Evolutionary conservation across 1,140 invertebrate species (phyloP).

Genomic region (Apis florea): DNA sequence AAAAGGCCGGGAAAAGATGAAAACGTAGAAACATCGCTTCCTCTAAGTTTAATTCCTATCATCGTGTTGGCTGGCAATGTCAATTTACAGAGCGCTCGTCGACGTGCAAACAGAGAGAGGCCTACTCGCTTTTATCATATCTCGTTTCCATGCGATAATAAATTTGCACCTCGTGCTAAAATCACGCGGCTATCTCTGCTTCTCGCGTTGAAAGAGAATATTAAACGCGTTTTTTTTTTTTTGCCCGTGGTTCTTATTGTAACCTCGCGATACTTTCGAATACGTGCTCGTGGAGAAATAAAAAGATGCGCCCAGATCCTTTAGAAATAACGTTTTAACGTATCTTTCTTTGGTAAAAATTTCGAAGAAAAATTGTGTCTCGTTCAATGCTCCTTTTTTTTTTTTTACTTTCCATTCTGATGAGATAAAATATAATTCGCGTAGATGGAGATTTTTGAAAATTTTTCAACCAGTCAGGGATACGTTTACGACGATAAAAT

Average conservation of each 20-base stretch:
- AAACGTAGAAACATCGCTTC: conserved; percentile 7
- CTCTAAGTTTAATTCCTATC: conserved; percentile 39
- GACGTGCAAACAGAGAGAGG: conserved; percentile 41
- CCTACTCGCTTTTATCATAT: conserved; percentile 46
- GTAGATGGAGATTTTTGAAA: too few relatives aligned
- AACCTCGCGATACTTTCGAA: neutral
- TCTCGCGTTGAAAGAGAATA: neutral
- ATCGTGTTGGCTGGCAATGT: conserved; percentile 27
- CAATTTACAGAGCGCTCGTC: conserved; percentile 51
- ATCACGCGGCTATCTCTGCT: conserved; percentile 31
- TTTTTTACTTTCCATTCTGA: too few relatives aligned
- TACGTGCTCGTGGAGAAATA: neutral
- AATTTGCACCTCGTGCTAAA: conserved; percentile 50
- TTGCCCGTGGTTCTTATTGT: neutral
- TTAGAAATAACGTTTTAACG: neutral
- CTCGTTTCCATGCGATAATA: conserved; percentile 50
- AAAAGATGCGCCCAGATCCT: neutral
- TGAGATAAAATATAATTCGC: too few relatives aligned
- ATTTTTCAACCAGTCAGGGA: too few relatives aligned
- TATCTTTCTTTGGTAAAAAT: too few relatives aligned
- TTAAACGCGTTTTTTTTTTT: conserved; percentile 3
- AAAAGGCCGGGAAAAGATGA: neutral
- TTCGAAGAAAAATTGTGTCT: too few relatives aligned
- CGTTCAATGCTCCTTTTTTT: too few relatives aligned
- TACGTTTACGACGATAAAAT: too few relatives aligned